Percentiles rank a stretch among this genome's conserved stretches.
Conservation (phyloP, 2,797 vertebrate species). For the Anableps anableps region DNA sequence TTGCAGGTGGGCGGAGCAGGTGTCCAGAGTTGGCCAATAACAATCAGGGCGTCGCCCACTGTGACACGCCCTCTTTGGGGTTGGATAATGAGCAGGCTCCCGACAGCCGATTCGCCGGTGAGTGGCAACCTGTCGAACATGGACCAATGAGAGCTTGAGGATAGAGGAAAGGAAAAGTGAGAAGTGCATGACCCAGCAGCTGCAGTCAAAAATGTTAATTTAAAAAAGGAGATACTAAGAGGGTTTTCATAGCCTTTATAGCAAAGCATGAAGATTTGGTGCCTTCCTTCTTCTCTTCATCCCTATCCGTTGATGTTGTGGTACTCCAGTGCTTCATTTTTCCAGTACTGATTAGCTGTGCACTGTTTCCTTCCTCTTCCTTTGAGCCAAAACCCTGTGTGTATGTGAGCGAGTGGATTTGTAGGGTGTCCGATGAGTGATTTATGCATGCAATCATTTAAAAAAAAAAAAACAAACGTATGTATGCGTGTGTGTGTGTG, state of each 20-base stretch:
- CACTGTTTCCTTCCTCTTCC: constrained; percentile 55
- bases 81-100: constrained; percentile 99
- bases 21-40: constrained; percentile 99
- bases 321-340: constrained; percentile 53
- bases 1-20: constrained; percentile 98
- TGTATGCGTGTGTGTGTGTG: constrained; percentile 14
- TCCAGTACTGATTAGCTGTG: constrained; percentile 46
- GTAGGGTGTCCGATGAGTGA: constrained; percentile 18
- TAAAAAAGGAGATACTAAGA: constrained; percentile 11
- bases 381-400: constrained; percentile 50
- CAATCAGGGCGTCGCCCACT: constrained; percentile 92
- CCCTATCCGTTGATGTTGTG: constrained; percentile 62
- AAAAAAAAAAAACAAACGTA: neutral
- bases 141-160: constrained; percentile 82
- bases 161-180: constrained; percentile 33
- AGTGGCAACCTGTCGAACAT: constrained; percentile 94
- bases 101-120: constrained; percentile 97
- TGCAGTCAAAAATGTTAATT: neutral
- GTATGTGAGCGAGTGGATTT: constrained; percentile 30
- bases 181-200: constrained; percentile 43
- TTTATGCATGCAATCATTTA: constrained; percentile 35
- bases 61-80: constrained; percentile 92
- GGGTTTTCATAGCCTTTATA: constrained; percentile 1
- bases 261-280: constrained; percentile 58
- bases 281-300: constrained; percentile 64